A percentile compares a stretch with the other conserved stretches of the same genome.
These are phyloP conservation scores for Eunapius fragilis DNA, from an alignment of 37 sponge, comb jelly and placozoan species.

Conservation along the genomic window DNA sequence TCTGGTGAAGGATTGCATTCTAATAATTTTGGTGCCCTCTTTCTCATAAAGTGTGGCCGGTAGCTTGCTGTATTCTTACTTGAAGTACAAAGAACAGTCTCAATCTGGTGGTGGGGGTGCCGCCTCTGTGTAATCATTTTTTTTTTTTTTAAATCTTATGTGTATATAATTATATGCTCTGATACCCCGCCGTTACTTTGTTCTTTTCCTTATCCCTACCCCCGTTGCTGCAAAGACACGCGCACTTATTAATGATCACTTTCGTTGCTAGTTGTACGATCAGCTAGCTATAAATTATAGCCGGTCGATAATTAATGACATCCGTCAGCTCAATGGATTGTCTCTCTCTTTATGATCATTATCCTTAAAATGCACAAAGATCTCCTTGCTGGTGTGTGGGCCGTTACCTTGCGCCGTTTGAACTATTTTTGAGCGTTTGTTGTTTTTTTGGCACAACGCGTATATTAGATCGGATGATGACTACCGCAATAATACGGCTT, in stretches of 20 bases:
- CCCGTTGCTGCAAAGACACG: too few species aligned
- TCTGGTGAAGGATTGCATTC: background rate
- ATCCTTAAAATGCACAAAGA: background rate
- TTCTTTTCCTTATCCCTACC: too few species aligned
- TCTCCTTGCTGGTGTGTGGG: background rate
- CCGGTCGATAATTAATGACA: too few species aligned
- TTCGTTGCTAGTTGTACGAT: too few species aligned
- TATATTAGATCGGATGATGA: background rate
- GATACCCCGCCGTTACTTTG: too few species aligned
- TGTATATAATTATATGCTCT: too few species aligned
- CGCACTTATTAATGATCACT: too few species aligned
- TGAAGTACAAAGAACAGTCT: constrained; percentile 59
- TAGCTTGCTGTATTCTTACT: constrained; percentile 56
- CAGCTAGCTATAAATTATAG: too few species aligned
- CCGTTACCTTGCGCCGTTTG: background rate
- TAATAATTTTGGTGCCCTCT: background rate
- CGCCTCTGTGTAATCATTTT: too few species aligned
- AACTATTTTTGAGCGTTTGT: background rate
- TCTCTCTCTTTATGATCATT: too few species aligned
- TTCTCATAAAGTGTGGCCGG: constrained; percentile 41
- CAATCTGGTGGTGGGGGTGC: too few species aligned
- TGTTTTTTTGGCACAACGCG: background rate
- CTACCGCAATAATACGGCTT: background rate
- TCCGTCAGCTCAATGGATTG: too few species aligned
- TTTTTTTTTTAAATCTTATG: background rate